phyloP scores from a whole-genome alignment of 2,888 invertebrate species.

The Lamellibrachia columna region DNA sequence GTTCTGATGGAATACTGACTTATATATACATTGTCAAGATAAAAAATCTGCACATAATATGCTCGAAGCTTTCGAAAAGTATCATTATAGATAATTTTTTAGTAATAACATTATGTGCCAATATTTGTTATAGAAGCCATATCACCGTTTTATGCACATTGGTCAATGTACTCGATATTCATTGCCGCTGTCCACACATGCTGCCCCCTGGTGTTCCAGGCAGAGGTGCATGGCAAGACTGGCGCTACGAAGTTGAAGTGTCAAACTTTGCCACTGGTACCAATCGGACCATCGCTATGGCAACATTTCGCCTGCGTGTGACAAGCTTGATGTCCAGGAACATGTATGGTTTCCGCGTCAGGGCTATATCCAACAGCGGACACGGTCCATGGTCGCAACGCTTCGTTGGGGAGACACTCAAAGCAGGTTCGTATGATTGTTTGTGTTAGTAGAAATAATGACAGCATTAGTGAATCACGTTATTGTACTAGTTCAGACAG shows the following conservation, averaged over 20 bases:
- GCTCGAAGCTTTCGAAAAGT: no score
- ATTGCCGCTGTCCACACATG: background rate
- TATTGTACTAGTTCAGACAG: no score
- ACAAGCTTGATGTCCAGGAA: constrained; percentile 73
- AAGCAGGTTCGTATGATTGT: constrained; percentile 46
- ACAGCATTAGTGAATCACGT: no score
- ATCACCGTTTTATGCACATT: background rate
- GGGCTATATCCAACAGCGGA: constrained; percentile 80
- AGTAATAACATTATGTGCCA: no score
- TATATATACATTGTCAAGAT: no score
- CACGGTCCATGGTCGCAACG: constrained; percentile 81
- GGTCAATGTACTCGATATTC: background rate
- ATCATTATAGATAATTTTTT: no score
- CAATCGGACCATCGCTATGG: constrained; percentile 18
- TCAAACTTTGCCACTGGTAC: constrained; percentile 64
- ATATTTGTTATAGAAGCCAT: no score
- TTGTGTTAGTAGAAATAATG: background rate
- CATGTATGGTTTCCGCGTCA: constrained; percentile 80
- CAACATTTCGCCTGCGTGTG: constrained; percentile 28
- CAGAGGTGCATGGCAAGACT: constrained; percentile 76
- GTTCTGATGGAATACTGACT: no score
- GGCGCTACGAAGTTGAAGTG: constrained; percentile 79
- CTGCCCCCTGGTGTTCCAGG: constrained; percentile 61
- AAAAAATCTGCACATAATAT: no score
- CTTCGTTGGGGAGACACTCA: constrained; percentile 75